Conservation (phyloP, 2,113 vertebrate species). For the Microcebus tavaratra region DNA sequence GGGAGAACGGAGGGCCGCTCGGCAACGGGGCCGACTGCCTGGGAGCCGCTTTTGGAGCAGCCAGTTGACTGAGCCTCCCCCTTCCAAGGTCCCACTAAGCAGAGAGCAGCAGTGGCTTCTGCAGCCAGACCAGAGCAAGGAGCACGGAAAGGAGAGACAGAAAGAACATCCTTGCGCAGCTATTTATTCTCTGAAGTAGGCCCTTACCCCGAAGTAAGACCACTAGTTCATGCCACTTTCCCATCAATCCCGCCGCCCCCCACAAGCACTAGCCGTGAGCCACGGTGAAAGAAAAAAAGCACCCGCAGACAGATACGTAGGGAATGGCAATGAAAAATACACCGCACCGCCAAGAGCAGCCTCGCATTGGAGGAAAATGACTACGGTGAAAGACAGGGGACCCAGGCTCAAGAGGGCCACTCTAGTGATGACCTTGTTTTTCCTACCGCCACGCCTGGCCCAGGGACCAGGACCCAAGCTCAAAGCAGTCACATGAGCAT, state of each 20-base stretch:
- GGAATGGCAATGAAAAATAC: neutral
- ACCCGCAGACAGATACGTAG: neutral
- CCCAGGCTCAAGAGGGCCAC: neutral
- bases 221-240: neutral
- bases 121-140: neutral
- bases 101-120: neutral
- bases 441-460: neutral
- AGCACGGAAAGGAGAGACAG: neutral
- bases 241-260: neutral
- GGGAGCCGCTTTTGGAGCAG: neutral
- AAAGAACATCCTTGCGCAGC: too few relatives aligned
- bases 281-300: neutral
- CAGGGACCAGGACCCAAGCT: neutral
- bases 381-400: neutral
- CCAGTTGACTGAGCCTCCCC: neutral
- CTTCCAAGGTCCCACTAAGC: neutral
- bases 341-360: neutral
- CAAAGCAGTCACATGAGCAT: neutral
- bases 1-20: neutral
- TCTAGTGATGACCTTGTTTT: neutral
- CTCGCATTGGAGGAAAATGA: neutral
- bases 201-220: neutral
- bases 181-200: neutral
- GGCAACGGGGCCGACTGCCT: accelerated
- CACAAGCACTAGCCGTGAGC: neutral